A percentile compares a stretch with the other conserved stretches of the same genome.
These are phyloP conservation scores for Leptopilina clavipes DNA, from an alignment of 1,140 invertebrate genomes.

Conservation along the genomic window DNA sequence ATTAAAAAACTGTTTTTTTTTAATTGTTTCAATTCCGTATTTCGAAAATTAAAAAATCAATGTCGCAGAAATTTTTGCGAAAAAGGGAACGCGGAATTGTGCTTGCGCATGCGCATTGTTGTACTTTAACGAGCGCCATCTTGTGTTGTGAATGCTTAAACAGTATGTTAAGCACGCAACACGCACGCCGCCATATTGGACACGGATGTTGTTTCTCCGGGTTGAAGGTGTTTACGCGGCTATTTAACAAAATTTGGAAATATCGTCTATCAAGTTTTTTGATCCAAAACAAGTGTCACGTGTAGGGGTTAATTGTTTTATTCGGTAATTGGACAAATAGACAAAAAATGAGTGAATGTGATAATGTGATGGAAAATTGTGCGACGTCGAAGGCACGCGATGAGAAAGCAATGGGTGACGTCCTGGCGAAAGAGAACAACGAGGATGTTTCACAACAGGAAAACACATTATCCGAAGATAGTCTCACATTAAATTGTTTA, in stretches of 20 bases:
- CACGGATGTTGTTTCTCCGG: conserved; percentile 43
- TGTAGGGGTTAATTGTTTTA: conserved; percentile 15
- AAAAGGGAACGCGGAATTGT: background rate
- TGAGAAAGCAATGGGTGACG: conserved; percentile 64
- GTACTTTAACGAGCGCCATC: background rate
- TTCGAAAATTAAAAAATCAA: no score
- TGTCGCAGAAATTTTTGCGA: no score
- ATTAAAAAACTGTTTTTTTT: no score
- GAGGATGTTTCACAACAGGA: conserved; percentile 35
- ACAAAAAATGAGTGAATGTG: conserved; percentile 54
- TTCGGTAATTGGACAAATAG: conserved; percentile 15
- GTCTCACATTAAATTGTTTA: conserved; percentile 26
- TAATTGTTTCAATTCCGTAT: no score
- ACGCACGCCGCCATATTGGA: conserved; percentile 47
- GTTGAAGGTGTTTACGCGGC: conserved; percentile 61
- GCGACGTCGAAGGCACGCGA: conserved; percentile 51
- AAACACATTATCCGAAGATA: conserved; percentile 39
- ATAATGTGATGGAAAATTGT: conserved; percentile 54
- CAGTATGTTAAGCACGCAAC: background rate
- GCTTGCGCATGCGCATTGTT: background rate
- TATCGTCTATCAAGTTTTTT: conserved; percentile 46
- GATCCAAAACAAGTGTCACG: background rate
- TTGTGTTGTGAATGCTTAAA: no score
- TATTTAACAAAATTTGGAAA: conserved; percentile 51
- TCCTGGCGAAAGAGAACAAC: conserved; percentile 61